Evolutionary conservation across 2,888 invertebrate genomes (phyloP).

Genomic region (Nephrotoma guestfalica): DNA sequence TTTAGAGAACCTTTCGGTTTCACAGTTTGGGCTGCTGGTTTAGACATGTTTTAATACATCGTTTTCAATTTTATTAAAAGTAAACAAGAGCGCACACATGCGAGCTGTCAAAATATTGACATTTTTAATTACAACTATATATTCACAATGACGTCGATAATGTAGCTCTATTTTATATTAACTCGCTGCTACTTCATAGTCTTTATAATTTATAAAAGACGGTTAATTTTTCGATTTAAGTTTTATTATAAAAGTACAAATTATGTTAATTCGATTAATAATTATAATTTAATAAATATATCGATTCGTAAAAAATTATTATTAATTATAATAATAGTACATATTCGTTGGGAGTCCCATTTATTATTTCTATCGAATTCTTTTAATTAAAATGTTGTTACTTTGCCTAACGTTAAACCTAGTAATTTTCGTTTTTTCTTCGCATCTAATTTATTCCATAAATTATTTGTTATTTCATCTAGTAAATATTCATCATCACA

Average conservation of each 20-base stretch:
- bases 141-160: neutral
- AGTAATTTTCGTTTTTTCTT: conserved; percentile 55
- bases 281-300: neutral
- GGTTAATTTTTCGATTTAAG: neutral
- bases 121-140: neutral
- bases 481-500: conserved; percentile 48
- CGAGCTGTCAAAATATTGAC: neutral
- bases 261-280: neutral
- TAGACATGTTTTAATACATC: neutral
- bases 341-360: neutral
- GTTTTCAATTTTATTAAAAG: neutral
- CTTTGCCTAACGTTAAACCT: conserved; percentile 52
- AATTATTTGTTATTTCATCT: conserved; percentile 48
- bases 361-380: neutral
- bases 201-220: neutral
- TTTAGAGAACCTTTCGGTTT: neutral
- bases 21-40: neutral
- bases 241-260: neutral
- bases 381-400: conserved; percentile 46
- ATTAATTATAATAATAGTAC: neutral
- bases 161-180: neutral
- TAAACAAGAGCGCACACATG: neutral
- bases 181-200: neutral
- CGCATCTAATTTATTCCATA: conserved; percentile 51
- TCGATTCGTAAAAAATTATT: neutral